phyloP scores from a whole-genome alignment of 2,113 vertebrate species.

The Cacatua alba region DNA sequence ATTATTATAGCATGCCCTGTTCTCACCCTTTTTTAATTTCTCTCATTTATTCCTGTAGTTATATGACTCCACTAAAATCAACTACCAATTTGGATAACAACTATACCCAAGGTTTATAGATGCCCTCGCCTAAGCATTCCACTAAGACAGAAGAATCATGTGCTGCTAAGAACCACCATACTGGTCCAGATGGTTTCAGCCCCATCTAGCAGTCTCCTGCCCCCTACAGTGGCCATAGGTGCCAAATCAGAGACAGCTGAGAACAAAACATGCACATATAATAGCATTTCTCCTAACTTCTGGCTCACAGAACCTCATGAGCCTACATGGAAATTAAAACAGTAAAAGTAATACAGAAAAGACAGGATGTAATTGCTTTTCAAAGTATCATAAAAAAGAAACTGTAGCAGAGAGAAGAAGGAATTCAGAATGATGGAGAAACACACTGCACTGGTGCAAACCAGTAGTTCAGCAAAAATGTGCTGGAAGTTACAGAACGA shows the following conservation, averaged over 20 bases:
- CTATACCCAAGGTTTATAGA: background rate
- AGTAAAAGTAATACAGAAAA: background rate
- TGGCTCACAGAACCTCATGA: background rate
- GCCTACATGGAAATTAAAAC: background rate
- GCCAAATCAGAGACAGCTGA: background rate
- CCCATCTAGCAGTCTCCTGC: background rate
- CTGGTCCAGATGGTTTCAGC: accelerated
- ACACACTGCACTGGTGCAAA: background rate
- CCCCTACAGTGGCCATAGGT: background rate
- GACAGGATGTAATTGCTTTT: background rate
- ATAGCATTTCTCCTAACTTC: background rate
- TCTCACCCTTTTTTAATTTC: background rate
- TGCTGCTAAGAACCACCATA: background rate
- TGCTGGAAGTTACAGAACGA: background rate
- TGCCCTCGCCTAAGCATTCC: background rate
- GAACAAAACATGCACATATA: background rate
- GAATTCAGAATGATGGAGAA: background rate
- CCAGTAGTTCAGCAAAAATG: background rate
- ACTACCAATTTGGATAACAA: background rate
- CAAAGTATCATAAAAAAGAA: background rate
- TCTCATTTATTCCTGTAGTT: background rate
- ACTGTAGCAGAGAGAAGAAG: background rate
- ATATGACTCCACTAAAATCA: background rate
- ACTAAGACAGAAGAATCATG: accelerated
- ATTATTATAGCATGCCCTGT: background rate